Base-by-base conservation (phyloP, 1,140 invertebrate genomes). In the Neodiprion virginianus region DNA sequence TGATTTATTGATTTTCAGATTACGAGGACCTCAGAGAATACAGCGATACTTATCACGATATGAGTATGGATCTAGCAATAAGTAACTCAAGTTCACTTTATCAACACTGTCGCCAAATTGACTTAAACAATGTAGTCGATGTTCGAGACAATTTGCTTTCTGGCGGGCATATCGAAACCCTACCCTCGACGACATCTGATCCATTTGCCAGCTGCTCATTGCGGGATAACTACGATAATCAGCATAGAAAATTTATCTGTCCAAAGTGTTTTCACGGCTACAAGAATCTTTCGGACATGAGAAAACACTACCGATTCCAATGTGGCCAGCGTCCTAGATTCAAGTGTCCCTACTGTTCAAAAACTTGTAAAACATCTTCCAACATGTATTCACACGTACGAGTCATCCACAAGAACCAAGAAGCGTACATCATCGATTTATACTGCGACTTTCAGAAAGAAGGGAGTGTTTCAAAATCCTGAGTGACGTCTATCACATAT, bases 251-350 rank as follows among this genome's bases (percentile, higher is more conserved):
- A 68, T 21, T 11, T 71, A 70, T 69, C 0, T 90, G 89, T 77
- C 82, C 84, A 7, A 83, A 82, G 7, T 91, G 90, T 75, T 83
- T 85, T 7, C 83, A 87, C 7, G 82, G 83, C 14, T 90, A 90
- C 79, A 86, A 84, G 7, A 82, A 84, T 21, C 76, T 84, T 2
- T 82, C 82, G 7, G 88, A 87, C 71, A 79, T 90, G 72, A 86
- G 83, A 70, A 79, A 78, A 17, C 94, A 95, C 83, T 92, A 93
- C 86, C 94, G 94, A 84, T 95, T 93, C 91, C 94, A 95, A 84
- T 96, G 95, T 85, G 94, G 94, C 79, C 94, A 94, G 85, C 92
- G 94, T 81, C 93, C 94, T 7, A 93, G 94, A 78, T 95, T 94
- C 80, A 91, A 93, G 79, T 95, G 94, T 82, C 93, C 92, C 1